Conservation (phyloP, 2,888 invertebrate species). For the Mechanitis messenoides region DNA sequence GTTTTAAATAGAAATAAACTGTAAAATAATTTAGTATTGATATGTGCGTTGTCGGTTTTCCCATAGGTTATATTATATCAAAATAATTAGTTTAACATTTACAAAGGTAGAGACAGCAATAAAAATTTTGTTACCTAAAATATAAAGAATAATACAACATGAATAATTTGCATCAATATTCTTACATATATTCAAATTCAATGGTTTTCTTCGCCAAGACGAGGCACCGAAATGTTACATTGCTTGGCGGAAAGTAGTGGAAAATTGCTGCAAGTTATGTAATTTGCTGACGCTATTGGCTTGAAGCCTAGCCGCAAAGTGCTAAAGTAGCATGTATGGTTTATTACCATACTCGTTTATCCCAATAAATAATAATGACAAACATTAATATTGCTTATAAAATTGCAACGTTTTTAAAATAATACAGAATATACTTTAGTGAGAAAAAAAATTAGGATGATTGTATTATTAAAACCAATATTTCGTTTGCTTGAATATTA, state of each 20-base stretch:
- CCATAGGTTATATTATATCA: too few relatives aligned
- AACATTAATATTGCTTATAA: neutral
- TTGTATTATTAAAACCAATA: too few relatives aligned
- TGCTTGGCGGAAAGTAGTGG: constrained; percentile 52
- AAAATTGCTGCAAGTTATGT: constrained; percentile 70
- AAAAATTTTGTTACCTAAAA: too few relatives aligned
- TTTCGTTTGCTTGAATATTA: too few relatives aligned
- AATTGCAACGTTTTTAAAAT: too few relatives aligned
- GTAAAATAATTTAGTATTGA: too few relatives aligned
- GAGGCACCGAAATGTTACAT: constrained; percentile 59
- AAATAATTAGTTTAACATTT: too few relatives aligned
- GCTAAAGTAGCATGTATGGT: constrained; percentile 22
- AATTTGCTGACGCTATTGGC: constrained; percentile 66
- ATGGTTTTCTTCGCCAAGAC: constrained; percentile 42
- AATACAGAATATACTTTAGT: too few relatives aligned
- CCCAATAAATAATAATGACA: neutral
- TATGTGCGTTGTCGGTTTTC: too few relatives aligned
- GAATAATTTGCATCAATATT: constrained; percentile 12
- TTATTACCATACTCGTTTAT: neutral
- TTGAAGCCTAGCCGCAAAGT: constrained; percentile 29
- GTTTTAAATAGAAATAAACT: too few relatives aligned
- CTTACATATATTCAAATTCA: neutral
- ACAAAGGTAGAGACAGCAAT: too few relatives aligned
- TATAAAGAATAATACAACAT: constrained; percentile 30
- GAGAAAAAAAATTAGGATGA: too few relatives aligned